These are phyloP conservation scores for Oligia strigilis DNA, from an alignment of 2,888 invertebrate species.

Conservation along the genomic window DNA sequence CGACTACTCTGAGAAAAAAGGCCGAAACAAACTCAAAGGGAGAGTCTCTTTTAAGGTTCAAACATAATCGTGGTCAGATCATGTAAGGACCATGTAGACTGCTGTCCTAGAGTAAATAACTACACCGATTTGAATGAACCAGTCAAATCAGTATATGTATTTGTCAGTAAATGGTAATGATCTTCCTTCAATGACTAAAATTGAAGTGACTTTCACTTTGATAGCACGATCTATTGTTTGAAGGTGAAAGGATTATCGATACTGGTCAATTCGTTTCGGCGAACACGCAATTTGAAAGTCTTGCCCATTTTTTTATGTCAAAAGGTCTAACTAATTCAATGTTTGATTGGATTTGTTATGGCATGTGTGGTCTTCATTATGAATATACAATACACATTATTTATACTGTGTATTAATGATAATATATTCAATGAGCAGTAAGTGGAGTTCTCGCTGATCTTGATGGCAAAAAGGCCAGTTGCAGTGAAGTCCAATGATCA, in stretches of 20 bases:
- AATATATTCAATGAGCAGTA: neutral
- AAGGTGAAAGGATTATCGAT: slow-evolving; percentile 65
- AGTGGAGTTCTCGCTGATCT: neutral
- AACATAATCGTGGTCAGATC: neutral
- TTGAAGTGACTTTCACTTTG: slow-evolving; percentile 55
- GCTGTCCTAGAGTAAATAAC: neutral
- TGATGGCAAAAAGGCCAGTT: neutral
- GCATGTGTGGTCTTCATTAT: slow-evolving; percentile 5
- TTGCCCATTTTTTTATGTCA: slow-evolving; percentile 31
- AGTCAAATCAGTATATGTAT: neutral
- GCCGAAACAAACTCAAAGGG: neutral
- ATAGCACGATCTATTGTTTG: slow-evolving; percentile 40
- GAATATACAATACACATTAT: too few species aligned
- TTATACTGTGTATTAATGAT: neutral
- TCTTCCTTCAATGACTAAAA: slow-evolving; percentile 46
- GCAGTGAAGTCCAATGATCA: too few species aligned
- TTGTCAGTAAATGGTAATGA: neutral
- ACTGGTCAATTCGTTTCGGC: slow-evolving; percentile 55
- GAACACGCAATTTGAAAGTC: slow-evolving; percentile 43
- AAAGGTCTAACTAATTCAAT: slow-evolving; percentile 20
- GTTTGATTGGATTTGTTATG: slow-evolving; percentile 17
- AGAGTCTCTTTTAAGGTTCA: neutral
- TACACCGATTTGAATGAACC: neutral
- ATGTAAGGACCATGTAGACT: neutral
- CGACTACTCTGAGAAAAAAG: neutral